Percentiles rank a stretch among this genome's conserved stretches.
Conservation (phyloP, 2,113 vertebrate genomes). For the Anarrhichthys ocellatus region DNA sequence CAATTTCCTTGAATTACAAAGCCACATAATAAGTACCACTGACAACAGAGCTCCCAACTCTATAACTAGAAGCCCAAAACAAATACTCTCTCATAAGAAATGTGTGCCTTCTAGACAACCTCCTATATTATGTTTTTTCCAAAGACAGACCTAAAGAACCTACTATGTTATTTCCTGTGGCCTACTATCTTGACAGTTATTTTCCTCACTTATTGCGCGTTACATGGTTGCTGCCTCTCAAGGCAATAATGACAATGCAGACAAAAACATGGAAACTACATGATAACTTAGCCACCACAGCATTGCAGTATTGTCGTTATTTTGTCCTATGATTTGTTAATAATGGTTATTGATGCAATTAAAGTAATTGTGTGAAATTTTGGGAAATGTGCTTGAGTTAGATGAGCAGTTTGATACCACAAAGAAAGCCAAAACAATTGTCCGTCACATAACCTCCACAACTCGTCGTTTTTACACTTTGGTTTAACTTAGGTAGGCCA, state of each 20-base stretch:
- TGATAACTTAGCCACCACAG: background rate
- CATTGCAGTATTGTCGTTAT: background rate
- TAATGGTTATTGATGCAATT: background rate
- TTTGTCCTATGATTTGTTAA: background rate
- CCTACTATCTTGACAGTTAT: background rate
- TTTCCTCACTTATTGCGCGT: background rate
- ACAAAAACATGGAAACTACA: background rate
- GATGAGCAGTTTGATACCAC: background rate
- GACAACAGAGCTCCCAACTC: constrained; percentile 10
- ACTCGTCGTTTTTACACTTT: background rate
- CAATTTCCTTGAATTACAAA: constrained; percentile 28
- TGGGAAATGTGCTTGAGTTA: background rate
- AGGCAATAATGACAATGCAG: background rate
- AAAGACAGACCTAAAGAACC: background rate
- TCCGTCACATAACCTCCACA: too few species aligned
- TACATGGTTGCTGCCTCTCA: background rate
- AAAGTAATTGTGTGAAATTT: background rate
- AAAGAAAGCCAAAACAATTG: background rate
- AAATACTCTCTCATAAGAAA: constrained; percentile 15
- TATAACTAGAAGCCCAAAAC: constrained; percentile 4
- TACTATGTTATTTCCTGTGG: background rate
- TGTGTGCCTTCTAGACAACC: background rate
- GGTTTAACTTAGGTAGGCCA: background rate
- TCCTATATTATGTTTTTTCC: background rate
- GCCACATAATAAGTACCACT: constrained; percentile 7